Percentiles rank a stretch among this genome's conserved stretches.
Conservation (phyloP, 2,888 invertebrate genomes). For the Horisme vitalbata region DNA sequence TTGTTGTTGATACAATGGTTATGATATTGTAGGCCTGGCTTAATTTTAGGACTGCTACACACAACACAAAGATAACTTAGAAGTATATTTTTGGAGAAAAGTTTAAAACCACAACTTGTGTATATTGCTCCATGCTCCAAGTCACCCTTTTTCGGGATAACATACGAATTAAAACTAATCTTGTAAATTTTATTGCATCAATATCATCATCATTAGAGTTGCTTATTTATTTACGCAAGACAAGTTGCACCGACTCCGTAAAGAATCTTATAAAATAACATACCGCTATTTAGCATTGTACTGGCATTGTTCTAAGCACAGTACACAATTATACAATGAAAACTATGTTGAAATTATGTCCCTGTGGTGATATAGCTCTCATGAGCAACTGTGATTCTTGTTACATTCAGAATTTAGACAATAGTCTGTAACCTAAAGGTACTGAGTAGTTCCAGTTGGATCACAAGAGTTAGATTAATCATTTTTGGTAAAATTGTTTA, state of each 20-base stretch:
- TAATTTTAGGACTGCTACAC: no score
- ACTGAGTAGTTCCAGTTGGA: background rate
- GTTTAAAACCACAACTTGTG: no score
- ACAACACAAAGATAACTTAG: no score
- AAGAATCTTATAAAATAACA: background rate
- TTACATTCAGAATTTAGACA: slow-evolving; percentile 1
- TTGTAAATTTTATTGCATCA: no score
- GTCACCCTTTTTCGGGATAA: no score
- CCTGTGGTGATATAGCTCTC: background rate
- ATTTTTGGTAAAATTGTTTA: no score
- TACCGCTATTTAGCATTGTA: background rate
- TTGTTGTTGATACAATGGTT: no score
- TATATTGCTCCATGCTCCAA: no score
- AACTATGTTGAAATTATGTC: slow-evolving; percentile 7
- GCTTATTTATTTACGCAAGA: background rate
- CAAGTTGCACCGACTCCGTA: background rate
- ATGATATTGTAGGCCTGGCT: no score
- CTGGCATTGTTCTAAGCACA: slow-evolving; percentile 7
- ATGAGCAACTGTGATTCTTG: background rate
- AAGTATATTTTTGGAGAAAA: no score
- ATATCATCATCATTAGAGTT: background rate
- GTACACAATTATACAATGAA: slow-evolving; percentile 7
- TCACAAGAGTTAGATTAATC: no score
- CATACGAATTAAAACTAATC: no score
- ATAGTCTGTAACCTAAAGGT: slow-evolving; percentile 1